A percentile compares a stretch with the other conserved stretches of the same genome.
Evolutionary conservation across 92 coral and sea anemone species (phyloP).

Genomic region (Phymanthus crucifer): DNA sequence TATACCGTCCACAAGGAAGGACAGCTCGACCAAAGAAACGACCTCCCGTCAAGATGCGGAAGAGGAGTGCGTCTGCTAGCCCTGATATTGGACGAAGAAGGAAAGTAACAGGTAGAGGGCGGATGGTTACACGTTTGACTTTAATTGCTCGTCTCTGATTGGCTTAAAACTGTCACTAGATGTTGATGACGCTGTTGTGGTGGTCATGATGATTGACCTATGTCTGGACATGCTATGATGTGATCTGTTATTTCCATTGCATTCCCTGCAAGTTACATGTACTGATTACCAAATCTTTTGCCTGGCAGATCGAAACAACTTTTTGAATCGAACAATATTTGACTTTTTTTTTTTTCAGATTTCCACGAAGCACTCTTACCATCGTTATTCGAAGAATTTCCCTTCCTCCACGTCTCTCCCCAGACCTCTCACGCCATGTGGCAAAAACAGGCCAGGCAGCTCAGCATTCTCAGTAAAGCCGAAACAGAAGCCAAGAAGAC

Average conservation of each 20-base stretch:
- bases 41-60: slow-evolving; percentile 59
- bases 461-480: slow-evolving; percentile 63
- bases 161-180: too few relatives aligned
- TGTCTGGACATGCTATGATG: too few relatives aligned
- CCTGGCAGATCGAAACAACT: not conserved
- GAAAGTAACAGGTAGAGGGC: slow-evolving; percentile 19
- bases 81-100: slow-evolving; percentile 67
- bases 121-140: too few relatives aligned
- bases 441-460: slow-evolving; percentile 89
- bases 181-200: not conserved
- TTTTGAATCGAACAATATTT: too few relatives aligned
- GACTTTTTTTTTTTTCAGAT: slow-evolving; percentile 38
- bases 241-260: too few relatives aligned
- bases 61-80: slow-evolving; percentile 92
- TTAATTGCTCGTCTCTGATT: too few relatives aligned
- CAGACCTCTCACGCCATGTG: slow-evolving; percentile 96
- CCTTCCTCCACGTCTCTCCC: slow-evolving; percentile 97
- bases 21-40: slow-evolving; percentile 57
- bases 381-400: slow-evolving; percentile 92
- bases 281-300: not conserved
- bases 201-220: not conserved
- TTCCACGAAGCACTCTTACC: slow-evolving; percentile 74
- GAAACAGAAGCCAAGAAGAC: slow-evolving; percentile 66
- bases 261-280: not conserved
- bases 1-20: slow-evolving; percentile 71